A percentile compares a stretch with the other conserved stretches of the same genome.
Evolutionary conservation across 1,140 invertebrate species (phyloP).

Genomic region (Lepidurus arcticus): DNA sequence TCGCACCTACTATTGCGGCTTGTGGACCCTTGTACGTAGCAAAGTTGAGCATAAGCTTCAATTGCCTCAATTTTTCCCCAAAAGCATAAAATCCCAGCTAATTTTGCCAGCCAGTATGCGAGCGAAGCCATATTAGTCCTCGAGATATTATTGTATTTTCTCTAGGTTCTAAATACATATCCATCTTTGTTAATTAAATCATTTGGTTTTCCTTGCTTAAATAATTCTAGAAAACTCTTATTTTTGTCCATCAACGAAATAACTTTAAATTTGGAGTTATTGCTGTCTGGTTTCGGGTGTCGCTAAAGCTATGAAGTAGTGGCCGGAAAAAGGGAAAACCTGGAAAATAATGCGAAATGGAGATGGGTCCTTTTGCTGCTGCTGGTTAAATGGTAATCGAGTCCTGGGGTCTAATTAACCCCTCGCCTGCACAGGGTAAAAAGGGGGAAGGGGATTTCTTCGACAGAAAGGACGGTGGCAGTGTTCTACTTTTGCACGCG

Average conservation of each 20-base stretch:
- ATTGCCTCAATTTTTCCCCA: background rate
- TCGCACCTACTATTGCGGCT: background rate
- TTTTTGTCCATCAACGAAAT: background rate
- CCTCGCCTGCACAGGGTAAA: background rate
- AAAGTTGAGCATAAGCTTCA: background rate
- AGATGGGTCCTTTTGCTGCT: background rate
- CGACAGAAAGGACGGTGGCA: background rate
- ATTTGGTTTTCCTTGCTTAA: background rate
- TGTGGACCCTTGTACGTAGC: background rate
- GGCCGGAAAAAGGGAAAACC: background rate
- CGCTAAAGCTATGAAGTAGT: background rate
- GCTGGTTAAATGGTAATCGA: conserved; percentile 17
- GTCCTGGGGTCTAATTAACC: conserved; percentile 9
- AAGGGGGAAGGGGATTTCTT: background rate
- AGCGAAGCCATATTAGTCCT: background rate
- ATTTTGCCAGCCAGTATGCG: background rate
- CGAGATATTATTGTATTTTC: background rate
- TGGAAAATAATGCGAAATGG: background rate
- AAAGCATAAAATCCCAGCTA: background rate
- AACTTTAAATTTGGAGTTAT: background rate
- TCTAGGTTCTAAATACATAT: background rate
- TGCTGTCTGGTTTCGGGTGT: background rate
- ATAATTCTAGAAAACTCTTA: too few species aligned
- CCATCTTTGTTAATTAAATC: background rate
- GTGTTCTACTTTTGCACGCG: background rate